phyloP scores from a whole-genome alignment of 1,140 invertebrate species.

The Formica exsecta region DNA sequence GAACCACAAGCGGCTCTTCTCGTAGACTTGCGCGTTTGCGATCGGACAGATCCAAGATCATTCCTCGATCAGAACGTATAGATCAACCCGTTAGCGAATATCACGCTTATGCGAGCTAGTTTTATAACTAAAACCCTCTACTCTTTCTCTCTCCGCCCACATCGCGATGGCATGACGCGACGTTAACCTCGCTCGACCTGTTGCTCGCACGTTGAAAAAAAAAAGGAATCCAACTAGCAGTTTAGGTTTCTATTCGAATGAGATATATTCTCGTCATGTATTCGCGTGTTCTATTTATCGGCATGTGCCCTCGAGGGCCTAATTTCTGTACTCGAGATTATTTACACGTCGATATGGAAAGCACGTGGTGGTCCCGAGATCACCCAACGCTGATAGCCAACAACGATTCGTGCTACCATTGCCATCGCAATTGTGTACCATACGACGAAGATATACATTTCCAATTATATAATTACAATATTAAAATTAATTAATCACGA shows the following conservation, averaged over 20 bases:
- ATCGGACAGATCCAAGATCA: constrained; percentile 24
- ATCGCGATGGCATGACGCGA: neutral
- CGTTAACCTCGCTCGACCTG: constrained; percentile 52
- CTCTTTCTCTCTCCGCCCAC: constrained; percentile 2
- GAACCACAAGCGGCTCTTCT: constrained; percentile 60
- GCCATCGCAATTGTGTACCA: neutral
- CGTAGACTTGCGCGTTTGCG: constrained; percentile 27
- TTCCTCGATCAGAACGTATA: neutral
- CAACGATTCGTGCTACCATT: neutral
- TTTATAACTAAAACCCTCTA: neutral
- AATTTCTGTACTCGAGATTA: constrained; percentile 36
- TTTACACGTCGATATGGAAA: constrained; percentile 17
- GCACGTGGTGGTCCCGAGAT: constrained; percentile 15
- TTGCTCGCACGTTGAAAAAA: constrained; percentile 38
- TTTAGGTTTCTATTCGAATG: neutral
- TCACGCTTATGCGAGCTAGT: neutral
- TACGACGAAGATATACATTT: neutral
- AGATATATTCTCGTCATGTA: neutral
- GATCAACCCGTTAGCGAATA: neutral
- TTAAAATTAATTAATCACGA: neutral
- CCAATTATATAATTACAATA: neutral
- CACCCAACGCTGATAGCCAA: neutral
- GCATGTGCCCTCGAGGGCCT: neutral
- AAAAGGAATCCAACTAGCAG: constrained; percentile 9
- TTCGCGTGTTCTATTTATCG: constrained; percentile 3